Base-by-base conservation (phyloP, 2,113 vertebrate genomes). In the Macaca nemestrina region DNA sequence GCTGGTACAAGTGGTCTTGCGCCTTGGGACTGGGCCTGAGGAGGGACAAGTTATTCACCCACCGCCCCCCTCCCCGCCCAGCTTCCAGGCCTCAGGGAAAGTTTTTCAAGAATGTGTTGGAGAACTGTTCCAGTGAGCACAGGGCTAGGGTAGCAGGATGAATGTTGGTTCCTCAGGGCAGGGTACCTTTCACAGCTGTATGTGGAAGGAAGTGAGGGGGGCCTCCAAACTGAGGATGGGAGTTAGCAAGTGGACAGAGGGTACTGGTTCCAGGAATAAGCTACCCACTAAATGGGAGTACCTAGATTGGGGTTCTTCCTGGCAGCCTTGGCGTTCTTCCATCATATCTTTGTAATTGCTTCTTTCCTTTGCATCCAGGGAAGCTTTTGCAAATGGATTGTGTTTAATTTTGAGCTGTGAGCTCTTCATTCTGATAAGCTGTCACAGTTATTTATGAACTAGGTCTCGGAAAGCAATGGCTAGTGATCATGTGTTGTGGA, bases 291-390 rank as follows among this genome's bases (percentile, higher is more conserved):
- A 83, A 92, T 99, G 99, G 1, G 98, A 98, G 88, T 98, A 98
- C 12, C 98, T 98, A 72, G 98, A 64, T 6, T 64, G 61, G 61
- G 61, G 12, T 64, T 64, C 98, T 92, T 99, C 99, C 79, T 99
- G 99, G 94, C 85, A 98, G 75, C 99, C 98, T 94, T 97, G 98
- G 83, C 93, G 97, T 80, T 99, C 98, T 72, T 99, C 99, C 91
- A 98, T 97, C 87, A 98, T 97, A 52, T 99, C 99, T 97, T 99
- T 99, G 96, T 99, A 98, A 97, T 99, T 99, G 82, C 95, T 99
- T 98, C 99, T 99, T 98, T 99, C 99, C 98, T 99, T 99, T 96
- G 98, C 98, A 98, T 99, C 99, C 96, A 99, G 98, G 97, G 99
- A 99, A 90, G 98, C 99, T 97, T 98, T 99, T 99, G 99, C 99